phyloP scores from a whole-genome alignment of 2,113 vertebrate genomes.

The Phalacrocorax brasilianus region DNA sequence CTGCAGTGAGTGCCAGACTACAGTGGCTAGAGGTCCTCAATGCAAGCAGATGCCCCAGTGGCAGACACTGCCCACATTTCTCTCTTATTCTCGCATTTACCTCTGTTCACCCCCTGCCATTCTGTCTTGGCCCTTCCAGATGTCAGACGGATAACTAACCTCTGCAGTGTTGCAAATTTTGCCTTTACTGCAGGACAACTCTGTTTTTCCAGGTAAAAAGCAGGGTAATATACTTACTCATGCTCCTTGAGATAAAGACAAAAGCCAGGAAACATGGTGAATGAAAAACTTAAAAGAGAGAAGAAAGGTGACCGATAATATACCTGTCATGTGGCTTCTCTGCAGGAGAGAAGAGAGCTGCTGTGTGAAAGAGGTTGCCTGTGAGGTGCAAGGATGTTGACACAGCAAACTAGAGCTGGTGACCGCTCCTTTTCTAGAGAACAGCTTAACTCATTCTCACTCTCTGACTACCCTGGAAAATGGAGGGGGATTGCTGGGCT shows the following conservation, averaged over 20 bases:
- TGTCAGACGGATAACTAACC: background rate
- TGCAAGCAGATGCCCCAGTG: background rate
- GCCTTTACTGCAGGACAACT: background rate
- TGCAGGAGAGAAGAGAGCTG: background rate
- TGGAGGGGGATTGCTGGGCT: background rate
- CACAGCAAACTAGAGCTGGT: background rate
- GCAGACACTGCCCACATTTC: background rate
- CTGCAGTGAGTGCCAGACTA: background rate
- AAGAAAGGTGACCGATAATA: background rate
- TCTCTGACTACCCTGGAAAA: background rate
- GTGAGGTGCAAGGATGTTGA: background rate
- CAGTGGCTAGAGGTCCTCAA: background rate
- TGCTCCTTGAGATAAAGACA: background rate
- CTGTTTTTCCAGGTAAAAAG: background rate
- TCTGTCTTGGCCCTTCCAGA: background rate
- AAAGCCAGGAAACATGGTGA: background rate
- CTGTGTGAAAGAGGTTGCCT: background rate
- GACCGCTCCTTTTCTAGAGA: background rate
- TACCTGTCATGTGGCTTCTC: accelerated
- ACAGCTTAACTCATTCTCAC: background rate
- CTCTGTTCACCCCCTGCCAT: background rate
- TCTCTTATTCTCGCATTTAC: background rate
- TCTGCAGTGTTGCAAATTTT: background rate
- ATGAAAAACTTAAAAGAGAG: background rate
- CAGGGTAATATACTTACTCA: background rate